Base-by-base conservation (phyloP, 1,140 invertebrate genomes). In the Arctopsyche grandis region DNA sequence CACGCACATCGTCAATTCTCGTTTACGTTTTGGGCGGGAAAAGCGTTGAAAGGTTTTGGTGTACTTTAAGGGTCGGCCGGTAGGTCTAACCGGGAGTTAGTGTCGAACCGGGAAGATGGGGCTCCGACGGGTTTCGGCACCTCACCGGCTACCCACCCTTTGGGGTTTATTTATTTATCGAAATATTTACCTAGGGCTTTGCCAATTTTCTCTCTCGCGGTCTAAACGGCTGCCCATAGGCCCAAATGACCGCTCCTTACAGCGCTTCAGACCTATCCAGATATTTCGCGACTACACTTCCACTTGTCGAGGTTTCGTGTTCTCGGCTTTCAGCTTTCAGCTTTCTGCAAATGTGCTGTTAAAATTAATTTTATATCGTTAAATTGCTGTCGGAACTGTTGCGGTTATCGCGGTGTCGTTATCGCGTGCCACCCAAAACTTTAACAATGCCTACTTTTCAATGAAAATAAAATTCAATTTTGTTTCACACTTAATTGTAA, bases 121-220 rank as follows among this genome's bases (percentile, higher is more conserved):
- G 10, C 44, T 46, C 12, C 12, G 48, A 12, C 12, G 48, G 48
- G 29, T 38, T 38, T 38, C 29, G 29, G 29, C 29, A 38, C 29
- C 56, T 5, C 56, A 19, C 56, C 16, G 16, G n/a, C 22, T 66
- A 48, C 71, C 71, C n/a, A n/a, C n/a, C 52, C 29, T 70, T 70
- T 22, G 14, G 43, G 46, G 43, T 46, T 74, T 74, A 58, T 74
- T 74, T 74, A 74, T 74, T 58, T 74, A 74, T 74, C 71, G 71
- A 74, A 74, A 74, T 74, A 74, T 74, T 74, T 74, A 48, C 71
- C 71, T 24, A 21, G 24, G 22, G 46, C 14, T 71, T 71, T 24
- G 69, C 29, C 71, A 74, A 74, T 74, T 74, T 74, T 38, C 7
- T 38, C 29, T 38, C 29, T 38, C 29, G 29, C 44, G 69, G 38